Evolutionary conservation across 2,797 vertebrate species (phyloP).

Genomic region (Octomys mimax): DNA sequence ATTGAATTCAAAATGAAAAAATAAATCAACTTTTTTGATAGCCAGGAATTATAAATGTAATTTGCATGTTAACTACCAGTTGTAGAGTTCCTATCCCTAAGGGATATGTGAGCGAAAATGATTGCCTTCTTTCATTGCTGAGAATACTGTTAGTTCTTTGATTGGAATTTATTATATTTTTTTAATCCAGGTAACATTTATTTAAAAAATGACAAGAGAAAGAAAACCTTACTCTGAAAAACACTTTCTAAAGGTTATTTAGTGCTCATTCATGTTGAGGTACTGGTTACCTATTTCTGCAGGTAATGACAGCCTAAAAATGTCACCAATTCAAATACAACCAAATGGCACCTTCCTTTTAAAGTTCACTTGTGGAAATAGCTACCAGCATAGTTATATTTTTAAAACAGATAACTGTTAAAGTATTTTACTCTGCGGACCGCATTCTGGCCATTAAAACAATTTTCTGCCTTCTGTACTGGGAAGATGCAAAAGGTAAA

Average conservation of each 20-base stretch:
- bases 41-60: conserved; percentile 59
- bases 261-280: conserved; percentile 60
- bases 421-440: not conserved
- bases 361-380: conserved; percentile 73
- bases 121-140: conserved; percentile 9
- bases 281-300: conserved; percentile 16
- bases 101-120: not conserved
- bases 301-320: conserved; percentile 76
- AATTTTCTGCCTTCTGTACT: not conserved
- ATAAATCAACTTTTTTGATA: not conserved
- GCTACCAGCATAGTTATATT: not conserved
- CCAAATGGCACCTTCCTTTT: conserved; percentile 35
- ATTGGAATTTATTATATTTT: conserved; percentile 31
- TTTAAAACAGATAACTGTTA: conserved; percentile 34
- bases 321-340: conserved; percentile 70
- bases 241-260: conserved; percentile 64
- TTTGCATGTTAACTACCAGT: conserved; percentile 49
- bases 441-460: conserved; percentile 23
- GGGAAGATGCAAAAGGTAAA: not conserved
- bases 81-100: not conserved
- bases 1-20: conserved; percentile 7
- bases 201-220: conserved; percentile 22
- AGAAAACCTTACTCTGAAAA: conserved; percentile 35
- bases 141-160: conserved; percentile 24
- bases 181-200: conserved; percentile 31